These are phyloP conservation scores for Scyliorhinus canicula DNA, from an alignment of 2,797 vertebrate genomes.

Conservation along the genomic window DNA sequence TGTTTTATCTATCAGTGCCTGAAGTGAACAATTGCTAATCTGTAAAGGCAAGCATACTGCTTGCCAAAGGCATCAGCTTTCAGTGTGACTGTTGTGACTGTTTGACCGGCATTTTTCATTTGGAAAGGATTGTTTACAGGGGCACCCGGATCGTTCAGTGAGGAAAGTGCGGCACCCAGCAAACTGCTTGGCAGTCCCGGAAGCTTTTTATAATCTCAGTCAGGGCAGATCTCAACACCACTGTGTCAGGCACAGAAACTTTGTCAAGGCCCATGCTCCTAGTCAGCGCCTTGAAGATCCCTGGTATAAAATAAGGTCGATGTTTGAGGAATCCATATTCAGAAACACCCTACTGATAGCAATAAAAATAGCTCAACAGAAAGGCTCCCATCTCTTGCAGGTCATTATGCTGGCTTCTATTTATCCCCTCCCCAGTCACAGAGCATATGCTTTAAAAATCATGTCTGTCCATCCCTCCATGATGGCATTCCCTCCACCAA, in stretches of 20 bases:
- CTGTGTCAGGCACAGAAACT: not conserved
- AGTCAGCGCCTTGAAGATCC: not conserved
- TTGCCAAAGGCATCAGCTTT: not conserved
- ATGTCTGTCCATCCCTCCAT: not conserved
- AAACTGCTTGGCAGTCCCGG: not conserved
- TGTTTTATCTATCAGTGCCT: constrained; percentile 10
- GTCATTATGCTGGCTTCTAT: not conserved
- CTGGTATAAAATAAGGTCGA: not conserved
- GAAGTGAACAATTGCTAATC: not conserved
- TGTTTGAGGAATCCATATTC: not conserved
- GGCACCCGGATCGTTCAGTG: not conserved
- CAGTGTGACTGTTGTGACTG: not conserved
- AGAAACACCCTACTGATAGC: not conserved
- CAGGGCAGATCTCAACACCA: not conserved
- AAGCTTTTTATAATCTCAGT: not conserved
- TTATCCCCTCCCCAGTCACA: not conserved
- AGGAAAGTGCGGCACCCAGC: not conserved
- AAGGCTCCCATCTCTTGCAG: not conserved
- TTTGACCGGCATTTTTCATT: not conserved
- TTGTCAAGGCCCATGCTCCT: not conserved
- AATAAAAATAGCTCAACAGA: not conserved
- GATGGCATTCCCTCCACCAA: not conserved
- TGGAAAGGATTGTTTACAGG: not conserved
- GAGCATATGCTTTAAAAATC: not conserved
- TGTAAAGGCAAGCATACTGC: not conserved